Base-by-base conservation (phyloP, 2,888 invertebrate genomes). In the Trypoxylon attenuatum region DNA sequence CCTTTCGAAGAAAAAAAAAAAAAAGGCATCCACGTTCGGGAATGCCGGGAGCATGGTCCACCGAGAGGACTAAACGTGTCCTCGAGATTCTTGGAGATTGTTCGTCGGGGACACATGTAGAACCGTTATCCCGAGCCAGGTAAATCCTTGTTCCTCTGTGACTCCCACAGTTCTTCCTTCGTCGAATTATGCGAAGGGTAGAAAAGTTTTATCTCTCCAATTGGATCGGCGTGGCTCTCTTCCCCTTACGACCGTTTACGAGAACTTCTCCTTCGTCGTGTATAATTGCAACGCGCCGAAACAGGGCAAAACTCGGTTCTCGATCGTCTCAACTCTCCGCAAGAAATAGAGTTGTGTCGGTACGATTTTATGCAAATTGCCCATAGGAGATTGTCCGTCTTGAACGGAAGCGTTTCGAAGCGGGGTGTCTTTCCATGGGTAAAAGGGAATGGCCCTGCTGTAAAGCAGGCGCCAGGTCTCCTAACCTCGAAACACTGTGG, bases 401-500 rank as follows among this genome's bases (percentile, higher is more conserved):
- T n/a, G n/a, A n/a, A n/a, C n/a, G n/a, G n/a, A n/a, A n/a, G n/a
- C n/a, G n/a, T n/a, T n/a, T n/a, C n/a, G n/a, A n/a, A n/a, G n/a
- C n/a, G n/a, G n/a, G n/a, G n/a, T n/a, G n/a, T n/a, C n/a, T n/a
- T n/a, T n/a, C n/a, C n/a, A n/a, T n/a, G n/a, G n/a, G n/a, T n/a
- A n/a, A 51, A 23, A 55, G 67, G 27, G 51, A 18, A 13, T n/a
- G 47, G 57, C 41, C 23, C 22, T 33, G 41, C 64, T 57, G 61
- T 64, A 50, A 69, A 43, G 39, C 53, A 65, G 56, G 65, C 53
- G 53, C 64, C 61, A 61, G 63, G 46, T 50, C 69, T 63, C 47
- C 42, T 62, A 69, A 73, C 59, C 70, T 72, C 46, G 46, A 43
- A 68, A 62, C 49, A 57, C 42, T n/a, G n/a, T n/a, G n/a, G 18